Evolutionary conservation across 30 jellyfish, hydroid and myxozoan species (phyloP), one percentile per base, ranked within the genome.

Genomic region (Mastigias papua): DNA sequence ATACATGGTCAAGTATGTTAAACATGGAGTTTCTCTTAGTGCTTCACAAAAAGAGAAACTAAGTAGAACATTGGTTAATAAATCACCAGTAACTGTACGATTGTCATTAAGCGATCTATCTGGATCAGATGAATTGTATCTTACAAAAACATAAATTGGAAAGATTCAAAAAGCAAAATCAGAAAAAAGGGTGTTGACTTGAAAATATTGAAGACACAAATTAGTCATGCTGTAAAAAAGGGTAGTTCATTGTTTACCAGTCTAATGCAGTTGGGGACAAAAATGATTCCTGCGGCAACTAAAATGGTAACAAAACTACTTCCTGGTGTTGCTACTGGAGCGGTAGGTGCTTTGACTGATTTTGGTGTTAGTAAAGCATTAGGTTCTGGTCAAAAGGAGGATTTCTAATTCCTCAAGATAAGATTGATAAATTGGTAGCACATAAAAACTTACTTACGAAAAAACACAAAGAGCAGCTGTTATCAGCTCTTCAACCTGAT

Each of bases 401-500:
- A 30, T 23, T 5, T 37, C 5, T 3, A 3, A 77, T 9, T 77
- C 88, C 88, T 49, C 88, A 77, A 54, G 78, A 77, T 28, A 77
- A 77, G 25, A 77, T 77, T 30, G 32, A 77, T 77, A 3, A 77
- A 54, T 77, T 77, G 77, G 32, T 51, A 9, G 77, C 77, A 77
- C 64, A 77, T 77, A 77, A 60, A 77, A 1, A 13, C 88, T 16
- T 57, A 77, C 88, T 77, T n/a, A 77, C 88, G 32, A 77, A 77
- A 77, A n/a, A 57, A 58, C 77, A 77, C 33, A 77, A 77, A 77
- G 77, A 57, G 54, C 88, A 77, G 86, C 37, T 75, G 27, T 34
- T 75, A 13, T 2, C 73, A 75, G 86, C 86, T 75, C 86, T 75
- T 80, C 91, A 80, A 80, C 62, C 91, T 30, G 91, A 84, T 80